Base-by-base conservation (phyloP, 92 coral and sea anemone genomes). In the Epizoanthus stellaris region DNA sequence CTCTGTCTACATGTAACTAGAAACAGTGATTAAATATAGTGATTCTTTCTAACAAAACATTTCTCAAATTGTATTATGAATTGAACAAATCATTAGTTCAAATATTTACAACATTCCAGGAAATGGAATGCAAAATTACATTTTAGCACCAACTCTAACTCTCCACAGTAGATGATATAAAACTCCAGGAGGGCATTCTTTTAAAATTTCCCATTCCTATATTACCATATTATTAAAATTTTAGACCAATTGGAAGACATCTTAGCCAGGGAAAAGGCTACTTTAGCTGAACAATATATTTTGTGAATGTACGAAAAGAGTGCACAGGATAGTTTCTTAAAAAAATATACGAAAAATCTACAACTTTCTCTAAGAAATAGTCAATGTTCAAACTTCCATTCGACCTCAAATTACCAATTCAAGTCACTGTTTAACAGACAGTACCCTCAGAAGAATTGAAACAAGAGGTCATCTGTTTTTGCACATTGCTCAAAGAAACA, bases 121-220 rank as follows among this genome's bases (percentile, higher is more conserved):
- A 79, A n/a, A 63, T 42, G 83, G 72, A 63, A 62, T 62, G 83
- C 30, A 79, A 15, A 75, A 19, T 63, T 61, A 25, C 7, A 49
- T 10, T 79, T 62, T 9, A 61, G 73, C 56, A 57, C 83, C 16
- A 10, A 39, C 57, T 9, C 53, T 6, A 42, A 43, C 67, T 42
- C 43, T 20, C 25, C 45, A 19, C 36, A 42, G 14, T 21, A 61
- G 56, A 52, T 52, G 56, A 79, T 79, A 61, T 79, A 79, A 79
- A 79, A 79, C 21, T 62, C 56, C 65, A 79, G 25, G 70, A 79
- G 14, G 81, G 3, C 20, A 76, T 25, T 14, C 45, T 59, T 5
- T 10, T 79, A 79, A 79, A 79, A 79, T 23, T 79, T 38, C 83
- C 83, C 60, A 62, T 15, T 62, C 36, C 49, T 79, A 58, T 15